Percentiles rank a stretch among this genome's conserved stretches.
Conservation (phyloP, 2,113 vertebrate species). For the Neogale vison region DNA sequence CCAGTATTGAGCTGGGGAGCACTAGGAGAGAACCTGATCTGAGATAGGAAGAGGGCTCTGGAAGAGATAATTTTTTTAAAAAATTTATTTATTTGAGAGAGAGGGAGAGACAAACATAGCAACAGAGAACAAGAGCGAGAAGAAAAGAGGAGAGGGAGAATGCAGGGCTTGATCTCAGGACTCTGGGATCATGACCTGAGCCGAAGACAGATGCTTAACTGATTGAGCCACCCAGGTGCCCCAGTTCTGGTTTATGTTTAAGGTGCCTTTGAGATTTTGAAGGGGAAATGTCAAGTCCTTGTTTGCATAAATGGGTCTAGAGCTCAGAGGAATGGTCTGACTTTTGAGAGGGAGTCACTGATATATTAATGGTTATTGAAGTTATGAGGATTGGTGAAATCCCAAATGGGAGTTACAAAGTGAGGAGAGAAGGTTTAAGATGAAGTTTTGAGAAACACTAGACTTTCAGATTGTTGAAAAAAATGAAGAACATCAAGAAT, state of each 20-base stretch:
- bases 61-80: background rate
- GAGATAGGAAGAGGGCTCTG: background rate
- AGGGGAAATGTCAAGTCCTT: background rate
- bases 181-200: too few relatives aligned
- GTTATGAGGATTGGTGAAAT: background rate
- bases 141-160: background rate
- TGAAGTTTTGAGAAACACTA: background rate
- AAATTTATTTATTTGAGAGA: background rate
- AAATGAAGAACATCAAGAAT: background rate
- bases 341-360: background rate
- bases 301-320: background rate
- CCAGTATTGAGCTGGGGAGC: background rate
- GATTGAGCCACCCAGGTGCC: background rate
- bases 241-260: too few relatives aligned
- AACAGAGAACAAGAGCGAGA: background rate
- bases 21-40: background rate
- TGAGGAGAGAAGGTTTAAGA: background rate
- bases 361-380: background rate
- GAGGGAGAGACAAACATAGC: background rate
- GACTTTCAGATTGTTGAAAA: background rate
- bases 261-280: background rate
- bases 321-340: background rate
- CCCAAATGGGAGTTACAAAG: background rate
- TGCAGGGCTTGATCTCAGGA: too few relatives aligned
- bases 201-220: too few relatives aligned